phyloP scores from a whole-genome alignment of 2,888 invertebrate genomes.

The Athalia cordata region DNA sequence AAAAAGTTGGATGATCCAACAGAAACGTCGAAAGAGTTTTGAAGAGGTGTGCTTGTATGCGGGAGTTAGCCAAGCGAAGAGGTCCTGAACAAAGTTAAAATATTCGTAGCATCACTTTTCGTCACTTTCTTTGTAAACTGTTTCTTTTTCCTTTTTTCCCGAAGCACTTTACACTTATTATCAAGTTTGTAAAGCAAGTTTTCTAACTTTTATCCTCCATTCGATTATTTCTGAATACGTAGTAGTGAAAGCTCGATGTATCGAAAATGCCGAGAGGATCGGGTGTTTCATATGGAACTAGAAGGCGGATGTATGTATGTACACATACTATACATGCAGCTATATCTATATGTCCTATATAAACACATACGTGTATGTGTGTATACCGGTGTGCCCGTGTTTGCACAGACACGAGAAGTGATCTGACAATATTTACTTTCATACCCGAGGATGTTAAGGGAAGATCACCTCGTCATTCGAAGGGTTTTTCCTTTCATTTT shows the following conservation, averaged over 20 bases:
- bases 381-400: conserved; percentile 11
- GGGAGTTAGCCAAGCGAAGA: neutral
- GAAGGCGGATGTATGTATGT: neutral
- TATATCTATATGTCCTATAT: conserved; percentile 2
- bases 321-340: neutral
- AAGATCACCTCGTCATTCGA: conserved; percentile 28
- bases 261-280: conserved; percentile 28
- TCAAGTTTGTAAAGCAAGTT: conserved; percentile 37
- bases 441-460: conserved; percentile 22
- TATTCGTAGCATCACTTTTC: conserved; percentile 28
- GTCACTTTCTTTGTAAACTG: neutral
- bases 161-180: conserved; percentile 42
- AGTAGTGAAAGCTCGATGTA: conserved; percentile 3
- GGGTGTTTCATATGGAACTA: conserved; percentile 7
- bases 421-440: conserved; percentile 42
- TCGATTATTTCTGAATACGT: neutral
- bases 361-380: neutral
- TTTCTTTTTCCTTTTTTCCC: neutral
- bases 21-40: no score
- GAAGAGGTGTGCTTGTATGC: no score
- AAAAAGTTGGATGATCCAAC: no score
- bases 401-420: conserved; percentile 42
- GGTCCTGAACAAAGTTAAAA: conserved; percentile 16
- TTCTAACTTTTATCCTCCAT: conserved; percentile 5
- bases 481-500: conserved; percentile 12